phyloP scores from a whole-genome alignment of 1,140 invertebrate species.

The Goniozus legneri region DNA sequence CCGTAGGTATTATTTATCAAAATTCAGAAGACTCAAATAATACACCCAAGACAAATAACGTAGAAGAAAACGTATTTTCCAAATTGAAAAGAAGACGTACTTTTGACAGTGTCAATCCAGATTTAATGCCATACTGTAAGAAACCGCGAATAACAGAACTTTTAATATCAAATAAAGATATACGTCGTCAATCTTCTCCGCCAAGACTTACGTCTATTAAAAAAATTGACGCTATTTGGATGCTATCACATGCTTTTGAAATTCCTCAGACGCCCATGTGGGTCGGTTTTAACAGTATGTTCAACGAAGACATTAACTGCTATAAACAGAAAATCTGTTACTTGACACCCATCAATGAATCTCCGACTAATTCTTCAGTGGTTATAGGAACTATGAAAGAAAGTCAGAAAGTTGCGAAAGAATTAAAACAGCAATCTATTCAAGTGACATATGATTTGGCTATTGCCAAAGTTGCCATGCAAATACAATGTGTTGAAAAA shows the following conservation, averaged over 20 bases:
- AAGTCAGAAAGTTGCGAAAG: constrained; percentile 19
- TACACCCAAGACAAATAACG: no score
- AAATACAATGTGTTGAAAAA: constrained; percentile 21
- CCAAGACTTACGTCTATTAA: not conserved
- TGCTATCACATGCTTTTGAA: constrained; percentile 19
- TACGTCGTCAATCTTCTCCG: not conserved
- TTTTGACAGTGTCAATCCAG: not conserved
- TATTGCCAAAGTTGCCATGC: constrained; percentile 36
- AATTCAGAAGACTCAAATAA: constrained; percentile 15
- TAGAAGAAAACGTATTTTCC: no score
- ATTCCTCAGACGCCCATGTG: constrained; percentile 23
- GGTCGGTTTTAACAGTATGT: constrained; percentile 21
- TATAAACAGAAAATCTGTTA: constrained; percentile 22
- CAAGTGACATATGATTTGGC: constrained; percentile 18
- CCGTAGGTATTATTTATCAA: constrained; percentile 18
- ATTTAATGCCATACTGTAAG: not conserved
- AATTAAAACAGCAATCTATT: constrained; percentile 26
- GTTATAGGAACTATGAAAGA: constrained; percentile 29
- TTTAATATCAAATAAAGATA: not conserved
- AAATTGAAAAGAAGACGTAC: not conserved
- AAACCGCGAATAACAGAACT: not conserved
- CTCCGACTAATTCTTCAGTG: constrained; percentile 30
- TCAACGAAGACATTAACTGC: constrained; percentile 11
- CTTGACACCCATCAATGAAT: constrained; percentile 33
- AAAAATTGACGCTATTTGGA: constrained; percentile 3